Base-by-base conservation (phyloP, 1,140 invertebrate genomes). In the Sycobia sp. region DNA sequence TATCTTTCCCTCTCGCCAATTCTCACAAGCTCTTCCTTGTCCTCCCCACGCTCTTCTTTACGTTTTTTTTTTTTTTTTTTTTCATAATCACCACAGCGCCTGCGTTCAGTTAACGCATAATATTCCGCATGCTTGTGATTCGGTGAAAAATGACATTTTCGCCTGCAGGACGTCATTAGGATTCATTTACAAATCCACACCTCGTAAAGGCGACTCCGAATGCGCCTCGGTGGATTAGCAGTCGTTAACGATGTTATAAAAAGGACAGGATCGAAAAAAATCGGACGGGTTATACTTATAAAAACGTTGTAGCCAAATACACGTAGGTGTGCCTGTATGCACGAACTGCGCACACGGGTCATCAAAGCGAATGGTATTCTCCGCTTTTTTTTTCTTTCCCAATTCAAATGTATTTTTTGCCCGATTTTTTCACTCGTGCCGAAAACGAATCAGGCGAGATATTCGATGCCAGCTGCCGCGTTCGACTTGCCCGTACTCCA, bases 131-230 rank as follows among this genome's bases (percentile, higher is more conserved):
- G n/a, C n/a, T n/a, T n/a, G n/a, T n/a, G n/a, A n/a, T 38, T 38
- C 34, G 4, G 47, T 70, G 71, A 75, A 71, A 73, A 74, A 74
- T 73, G 71, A 51, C 47, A 49, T 34, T 34, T 41, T 29, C 22
- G 66, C 64, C 62, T 50, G 44, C 62, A 61, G 62, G 66, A 67
- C 72, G 68, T 78, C 76, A 77, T 80, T 78, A 79, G 69, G 73
- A 71, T 73, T 79, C 78, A 79, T 80, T 79, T 79, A 76, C 76
- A 78, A n/a, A 76, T 80, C 75, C 74, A 74, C 76, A 78, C 76
- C 75, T 78, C 73, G 73, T 78, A 74, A 75, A 9, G 71, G n/a
- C n/a, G n/a, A n/a, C n/a, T n/a, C n/a, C n/a, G n/a, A n/a, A 73
- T 75, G 23, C 11, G n/a, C 73, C 75, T 70, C 66, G 70, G 65